Evolutionary conservation across 2,888 invertebrate genomes (phyloP), one percentile per base, ranked within the genome.

Genomic region (Drosophila putrida): DNA sequence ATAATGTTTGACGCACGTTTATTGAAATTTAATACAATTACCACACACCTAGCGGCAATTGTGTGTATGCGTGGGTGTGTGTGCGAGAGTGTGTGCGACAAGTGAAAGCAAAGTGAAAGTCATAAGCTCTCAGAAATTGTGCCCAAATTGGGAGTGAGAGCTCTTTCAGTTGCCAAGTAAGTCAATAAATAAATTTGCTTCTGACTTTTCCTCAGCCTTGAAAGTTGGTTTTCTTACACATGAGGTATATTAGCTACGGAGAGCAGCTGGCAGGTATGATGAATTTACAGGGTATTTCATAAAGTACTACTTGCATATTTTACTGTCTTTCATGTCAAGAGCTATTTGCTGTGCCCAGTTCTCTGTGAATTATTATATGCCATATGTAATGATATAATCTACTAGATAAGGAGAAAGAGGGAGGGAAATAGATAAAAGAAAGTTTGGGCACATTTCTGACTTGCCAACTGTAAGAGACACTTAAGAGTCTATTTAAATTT

Each of bases 21-120:
- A 81, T 83, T 83, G 87, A 83, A 86, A 81, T 86, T 81, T 81
- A 87, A 83, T 87, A 87, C 87, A 87, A 87, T 83, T 81, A 75
- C 71, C 80, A 51, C 54, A 70, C 39, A 39, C 53, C 65, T 62
- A 50, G 49, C 28, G 59, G 61, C 59, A 57, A 11, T 28, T 46
- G 38, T 9, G 11, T 10, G 6, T 20, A 43, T 33, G 46, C 10
- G 50, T 20, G 38, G 35, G 50, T 60, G 39, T 38, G 35, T 38
- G 44, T 20, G 51, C 47, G 53, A 54, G 49, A 57, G 59, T 59
- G 36, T 50, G 58, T 63, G 46, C 57, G 69, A 41, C 44, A 71
- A 71, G 59, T 66, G 68, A 71, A 85, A 78, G 83, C 66, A 11
- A 71, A 75, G 58, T 61, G 69, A 75, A 86, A 83, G 84, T 77